Percentiles rank a stretch among this genome's conserved stretches.
Conservation (phyloP, 2,888 invertebrate genomes). For the Amorpha juglandis region DNA sequence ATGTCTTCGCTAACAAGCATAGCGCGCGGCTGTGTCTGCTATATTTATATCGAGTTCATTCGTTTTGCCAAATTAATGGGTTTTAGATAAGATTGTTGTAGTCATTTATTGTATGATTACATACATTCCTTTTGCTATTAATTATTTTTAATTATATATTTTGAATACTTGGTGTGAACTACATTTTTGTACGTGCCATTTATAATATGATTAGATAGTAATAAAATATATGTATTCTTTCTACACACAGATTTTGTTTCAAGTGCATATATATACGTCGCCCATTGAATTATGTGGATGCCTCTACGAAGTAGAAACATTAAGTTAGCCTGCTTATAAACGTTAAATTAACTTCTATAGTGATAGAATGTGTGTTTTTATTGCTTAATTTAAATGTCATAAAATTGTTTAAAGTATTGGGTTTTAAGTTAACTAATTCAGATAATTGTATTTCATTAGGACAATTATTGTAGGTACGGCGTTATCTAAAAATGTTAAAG, state of each 20-base stretch:
- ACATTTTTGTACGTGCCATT: neutral
- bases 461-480: too few relatives aligned
- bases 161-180: neutral
- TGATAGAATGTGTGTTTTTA: neutral
- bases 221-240: neutral
- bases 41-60: neutral
- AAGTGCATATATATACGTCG: neutral
- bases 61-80: neutral
- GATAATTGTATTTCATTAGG: too few relatives aligned
- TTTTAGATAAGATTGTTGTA: neutral
- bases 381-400: neutral
- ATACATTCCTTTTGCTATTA: neutral
- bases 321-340: neutral
- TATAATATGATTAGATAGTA: too few relatives aligned
- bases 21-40: neutral
- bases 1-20: constrained; percentile 21
- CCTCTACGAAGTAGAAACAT: neutral
- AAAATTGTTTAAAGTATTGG: neutral
- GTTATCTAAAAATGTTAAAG: too few relatives aligned
- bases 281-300: neutral
- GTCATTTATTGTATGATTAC: neutral
- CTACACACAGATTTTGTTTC: neutral
- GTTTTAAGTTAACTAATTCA: neutral
- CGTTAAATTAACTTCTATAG: neutral
- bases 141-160: neutral